Conservation (phyloP, 2,888 invertebrate species). For the Lagria hirta region DNA sequence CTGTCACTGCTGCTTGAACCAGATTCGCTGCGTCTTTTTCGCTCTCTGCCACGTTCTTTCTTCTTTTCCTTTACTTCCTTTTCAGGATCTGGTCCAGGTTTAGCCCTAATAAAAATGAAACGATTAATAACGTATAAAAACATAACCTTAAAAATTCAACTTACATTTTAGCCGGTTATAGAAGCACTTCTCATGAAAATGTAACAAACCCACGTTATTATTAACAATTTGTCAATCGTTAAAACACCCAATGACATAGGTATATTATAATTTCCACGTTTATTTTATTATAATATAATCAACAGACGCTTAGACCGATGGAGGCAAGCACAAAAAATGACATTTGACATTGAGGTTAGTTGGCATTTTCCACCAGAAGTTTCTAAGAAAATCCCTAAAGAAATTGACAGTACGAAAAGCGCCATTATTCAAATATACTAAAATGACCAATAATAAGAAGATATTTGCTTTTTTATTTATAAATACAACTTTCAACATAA, state of each 20-base stretch:
- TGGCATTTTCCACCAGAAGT: too few relatives aligned
- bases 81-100: slow-evolving; percentile 71
- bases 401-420: too few relatives aligned
- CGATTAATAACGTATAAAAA: slow-evolving; percentile 4
- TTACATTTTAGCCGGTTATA: slow-evolving; percentile 21
- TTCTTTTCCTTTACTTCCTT: slow-evolving; percentile 72
- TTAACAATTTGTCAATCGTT: not conserved
- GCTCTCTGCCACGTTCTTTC: slow-evolving; percentile 60
- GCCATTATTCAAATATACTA: too few relatives aligned
- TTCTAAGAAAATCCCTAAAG: too few relatives aligned
- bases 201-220: not conserved
- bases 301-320: too few relatives aligned
- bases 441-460: slow-evolving; percentile 21
- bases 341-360: too few relatives aligned
- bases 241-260: slow-evolving; percentile 1
- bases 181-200: not conserved
- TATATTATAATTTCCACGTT: slow-evolving; percentile 5
- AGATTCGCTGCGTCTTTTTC: slow-evolving; percentile 70
- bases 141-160: slow-evolving; percentile 17
- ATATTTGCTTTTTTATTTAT: slow-evolving; percentile 34
- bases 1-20: slow-evolving; percentile 81
- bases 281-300: too few relatives aligned
- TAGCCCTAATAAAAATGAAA: slow-evolving; percentile 61
- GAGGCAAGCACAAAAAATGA: too few relatives aligned
- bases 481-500: slow-evolving; percentile 36